Evolutionary conservation across 2,888 invertebrate species (phyloP), one percentile per base, ranked within the genome.

Genomic region (Allolobophora icterica): DNA sequence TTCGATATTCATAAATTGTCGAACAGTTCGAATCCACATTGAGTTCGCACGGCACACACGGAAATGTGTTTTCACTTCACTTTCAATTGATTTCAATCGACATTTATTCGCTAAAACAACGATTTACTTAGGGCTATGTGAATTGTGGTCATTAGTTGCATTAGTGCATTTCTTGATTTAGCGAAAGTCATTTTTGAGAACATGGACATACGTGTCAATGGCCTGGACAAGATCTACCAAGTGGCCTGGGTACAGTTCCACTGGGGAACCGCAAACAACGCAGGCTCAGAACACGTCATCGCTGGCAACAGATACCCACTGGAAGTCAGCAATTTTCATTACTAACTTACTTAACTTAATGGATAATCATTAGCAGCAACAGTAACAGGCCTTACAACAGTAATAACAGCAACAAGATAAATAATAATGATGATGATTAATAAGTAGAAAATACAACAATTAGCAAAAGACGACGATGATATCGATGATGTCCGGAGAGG

Each of bases 281-380:
- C 45, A 19, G 91, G 91, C 0, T 91, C 91, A 35, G 91, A 91
- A 45, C 91, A 91, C 42, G 17, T 19, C 19, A 35, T 91, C 91
- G 58, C 84, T n/a, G 52, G 89, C 38, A 87, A 19, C 11, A 24
- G 40, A 34, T 58, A 52, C 58, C 91, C 91, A 38, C 89, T 91
- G 38, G 91, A 91, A 89, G 91, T 91, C 87, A 35, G 87, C 38
- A 87, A 17, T 71, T 71, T 71, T 71, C 71, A n/a, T 0, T n/a
- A n/a, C 30, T n/a, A n/a, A 71, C 71, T 71, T 13, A n/a, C n/a
- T 11, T n/a, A n/a, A n/a, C 17, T n/a, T n/a, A n/a, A n/a, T 0
- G n/a, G n/a, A n/a, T 71, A n/a, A 71, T 35, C 87, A 21, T 87
- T 87, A 13, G 38, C 38, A 87, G n/a, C 35, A 35, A 30, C 30